Evolutionary conservation across 2,888 invertebrate genomes (phyloP).

Genomic region (Lithophane ornitopus): DNA sequence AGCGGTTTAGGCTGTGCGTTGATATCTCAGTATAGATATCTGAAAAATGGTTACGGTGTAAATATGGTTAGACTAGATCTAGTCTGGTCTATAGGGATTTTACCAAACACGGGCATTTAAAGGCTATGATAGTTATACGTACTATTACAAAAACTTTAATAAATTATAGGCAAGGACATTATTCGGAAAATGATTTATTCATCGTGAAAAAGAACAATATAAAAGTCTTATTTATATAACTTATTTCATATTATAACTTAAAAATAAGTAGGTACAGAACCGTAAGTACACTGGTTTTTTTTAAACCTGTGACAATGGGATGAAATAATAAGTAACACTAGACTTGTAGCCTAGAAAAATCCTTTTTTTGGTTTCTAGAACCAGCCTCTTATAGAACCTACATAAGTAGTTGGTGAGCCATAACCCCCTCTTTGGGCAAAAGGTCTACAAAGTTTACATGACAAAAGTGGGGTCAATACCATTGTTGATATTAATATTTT

Average conservation of each 20-base stretch:
- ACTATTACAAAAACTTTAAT: not conserved
- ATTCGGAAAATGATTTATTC: slow-evolving; percentile 35
- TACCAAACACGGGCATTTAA: not conserved
- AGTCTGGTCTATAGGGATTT: not conserved
- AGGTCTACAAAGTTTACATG: not conserved
- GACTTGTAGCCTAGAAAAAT: not conserved
- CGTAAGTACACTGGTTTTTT: slow-evolving; percentile 1
- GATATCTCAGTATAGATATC: too few relatives aligned
- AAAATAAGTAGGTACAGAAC: not conserved
- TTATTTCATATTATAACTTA: not conserved
- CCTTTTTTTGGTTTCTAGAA: not conserved
- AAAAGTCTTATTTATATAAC: slow-evolving; percentile 22
- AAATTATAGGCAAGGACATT: not conserved
- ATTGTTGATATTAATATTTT: not conserved
- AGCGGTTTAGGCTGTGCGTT: too few relatives aligned
- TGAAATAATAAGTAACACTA: not conserved
- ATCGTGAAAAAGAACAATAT: slow-evolving; percentile 40
- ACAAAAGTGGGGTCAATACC: not conserved
- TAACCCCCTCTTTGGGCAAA: not conserved
- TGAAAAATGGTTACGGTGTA: not conserved
- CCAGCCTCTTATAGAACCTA: not conserved
- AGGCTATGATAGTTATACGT: not conserved
- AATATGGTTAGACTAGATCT: not conserved
- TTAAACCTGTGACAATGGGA: not conserved
- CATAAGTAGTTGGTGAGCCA: not conserved